Base-by-base conservation (phyloP, 2,113 vertebrate species). In the Sander vitreus region DNA sequence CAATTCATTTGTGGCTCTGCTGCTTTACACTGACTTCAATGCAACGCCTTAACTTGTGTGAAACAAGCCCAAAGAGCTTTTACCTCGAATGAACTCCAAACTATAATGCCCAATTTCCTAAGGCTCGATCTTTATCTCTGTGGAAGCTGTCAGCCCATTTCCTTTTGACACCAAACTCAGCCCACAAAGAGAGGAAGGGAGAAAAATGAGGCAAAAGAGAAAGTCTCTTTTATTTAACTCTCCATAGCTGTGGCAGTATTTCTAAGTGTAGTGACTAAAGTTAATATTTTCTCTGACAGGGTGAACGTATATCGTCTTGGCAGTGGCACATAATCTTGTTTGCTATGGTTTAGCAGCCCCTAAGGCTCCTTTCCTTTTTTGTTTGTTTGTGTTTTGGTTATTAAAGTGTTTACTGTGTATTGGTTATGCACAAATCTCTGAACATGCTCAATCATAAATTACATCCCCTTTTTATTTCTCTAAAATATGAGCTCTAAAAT, bases 81-180 rank as follows among this genome's bases (percentile, higher is more conserved):
- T 23, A 74, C 75, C 30, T 33, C 74, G 0, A 23, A 73, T 83
- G 60, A 88, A 87, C 66, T 81, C 48, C 15, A 50, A 62, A 64
- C 55, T 53, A 43, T 57, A 80, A 73, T n/a, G 58, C n/a, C 48
- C 62, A 73, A 53, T 67, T 89, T 86, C 83, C 78, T 68, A 58
- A 50, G 18, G 39, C 64, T 23, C 1, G 68, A 85, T 85, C 64
- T 65, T 82, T 74, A 82, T 87, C 80, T 62, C 18, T 25, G n/a
- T 30, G 48, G 69, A 84, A 66, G 73, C 73, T 84, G 83, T 86
- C 54, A 84, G 76, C 68, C 39, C 18, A n/a, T 78, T 85, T 91
- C 83, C 77, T 82, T 74, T 64, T 66, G 53, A 69, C 54, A 55
- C 54, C 10, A 14, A 30, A 39, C 36, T 59, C 73, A 74, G 39